Base-by-base conservation (phyloP, 2,797 vertebrate species). In the Propithecus deckenii region DNA sequence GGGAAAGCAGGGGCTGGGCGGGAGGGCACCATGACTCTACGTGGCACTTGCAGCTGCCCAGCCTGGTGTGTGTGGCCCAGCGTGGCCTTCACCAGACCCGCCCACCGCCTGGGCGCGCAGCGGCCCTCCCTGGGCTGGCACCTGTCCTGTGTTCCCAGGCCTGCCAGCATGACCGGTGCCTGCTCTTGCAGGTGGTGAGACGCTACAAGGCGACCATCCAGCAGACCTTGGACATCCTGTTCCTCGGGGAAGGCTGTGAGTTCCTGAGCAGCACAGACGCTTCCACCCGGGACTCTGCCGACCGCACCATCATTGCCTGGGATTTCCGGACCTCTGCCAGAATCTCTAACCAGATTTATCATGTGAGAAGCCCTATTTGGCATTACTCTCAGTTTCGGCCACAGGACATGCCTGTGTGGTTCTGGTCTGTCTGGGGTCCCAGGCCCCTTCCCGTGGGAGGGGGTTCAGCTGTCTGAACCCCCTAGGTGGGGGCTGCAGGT, bases 261-360 rank as follows among this genome's bases (percentile, higher is more conserved):
- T 99, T 99, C 78, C 98, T 99, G 55, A 99, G 99, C 57, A 99
- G 99, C 98, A 99, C 99, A 0, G 99, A 99, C 18, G 99, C 99
- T 0, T 99, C 99, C 11, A 99, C 99, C 97, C 99, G 99, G 81
- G 99, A 99, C 98, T 99, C 99, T 0, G 99, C 99, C 0, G 99
- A 99, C 94, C 99, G 99, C 8, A 99, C 99, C 28, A 99, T 99
- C 9, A 99, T 99, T 3, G 99, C 99, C 4, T 99, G 99, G 99
- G 99, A 99, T 97, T 99, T 99, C 96, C 98, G 98, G 90, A 99
- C 99, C 43, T 98, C 99, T 6, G 99, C 99, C 32, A 99, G 99
- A 97, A 98, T 99, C 98, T 99, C 99, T 98, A 99, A 99, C 98
- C 99, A 99, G 98, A 99, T 99, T 95, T 99, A 99, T 98, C 99